These are phyloP conservation scores for Agrochola lota DNA, from an alignment of 2,888 invertebrate species.

Conservation along the genomic window DNA sequence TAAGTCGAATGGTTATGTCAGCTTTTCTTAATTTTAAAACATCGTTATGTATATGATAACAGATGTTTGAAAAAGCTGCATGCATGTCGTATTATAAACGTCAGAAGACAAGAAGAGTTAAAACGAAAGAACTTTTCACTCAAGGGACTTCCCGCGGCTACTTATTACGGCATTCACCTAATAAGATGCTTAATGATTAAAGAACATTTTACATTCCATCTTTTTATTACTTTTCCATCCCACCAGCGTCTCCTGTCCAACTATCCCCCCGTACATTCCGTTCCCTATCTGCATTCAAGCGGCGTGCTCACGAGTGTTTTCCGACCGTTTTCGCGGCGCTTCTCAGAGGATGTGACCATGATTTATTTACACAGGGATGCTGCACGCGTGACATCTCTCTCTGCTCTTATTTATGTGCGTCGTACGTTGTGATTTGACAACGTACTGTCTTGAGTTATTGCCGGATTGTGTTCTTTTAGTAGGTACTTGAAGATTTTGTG, in stretches of 20 bases:
- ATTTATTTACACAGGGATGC: constrained; percentile 79
- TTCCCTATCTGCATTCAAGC: constrained; percentile 80
- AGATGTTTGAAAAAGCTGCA: not conserved
- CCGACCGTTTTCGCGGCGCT: constrained; percentile 82
- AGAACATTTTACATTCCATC: not conserved
- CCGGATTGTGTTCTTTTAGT: constrained; percentile 49
- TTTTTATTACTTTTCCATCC: not conserved
- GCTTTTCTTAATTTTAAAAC: not conserved
- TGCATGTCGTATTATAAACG: too few species aligned
- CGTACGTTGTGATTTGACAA: constrained; percentile 81
- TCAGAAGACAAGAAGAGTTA: too few species aligned
- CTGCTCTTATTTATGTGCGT: constrained; percentile 76
- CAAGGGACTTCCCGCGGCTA: not conserved
- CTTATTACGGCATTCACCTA: not conserved
- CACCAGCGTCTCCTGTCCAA: not conserved
- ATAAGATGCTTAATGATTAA: not conserved
- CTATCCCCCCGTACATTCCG: constrained; percentile 62
- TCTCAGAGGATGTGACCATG: constrained; percentile 79
- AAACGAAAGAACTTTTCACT: not conserved
- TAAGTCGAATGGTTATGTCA: not conserved
- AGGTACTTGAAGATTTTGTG: constrained; percentile 8
- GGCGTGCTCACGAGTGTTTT: constrained; percentile 83
- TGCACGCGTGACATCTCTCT: constrained; percentile 72
- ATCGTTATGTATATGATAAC: not conserved
- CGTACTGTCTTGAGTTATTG: constrained; percentile 73